A percentile compares a stretch with the other conserved stretches of the same genome.
Evolutionary conservation across 2,888 invertebrate species (phyloP).

Genomic region (Brassicogethes aeneus): DNA sequence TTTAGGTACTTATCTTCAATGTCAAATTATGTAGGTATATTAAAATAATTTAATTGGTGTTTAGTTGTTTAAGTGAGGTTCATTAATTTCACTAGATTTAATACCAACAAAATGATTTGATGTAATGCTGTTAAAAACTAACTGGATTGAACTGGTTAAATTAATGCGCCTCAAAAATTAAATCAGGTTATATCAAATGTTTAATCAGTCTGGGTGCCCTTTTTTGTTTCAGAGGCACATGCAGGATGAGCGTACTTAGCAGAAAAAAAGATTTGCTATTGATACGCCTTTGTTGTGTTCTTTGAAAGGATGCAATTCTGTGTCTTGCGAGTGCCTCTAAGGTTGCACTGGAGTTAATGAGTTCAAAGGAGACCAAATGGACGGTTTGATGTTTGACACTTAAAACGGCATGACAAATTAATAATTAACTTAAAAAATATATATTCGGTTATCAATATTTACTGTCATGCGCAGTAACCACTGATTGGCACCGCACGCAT

Average conservation of each 20-base stretch:
- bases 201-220: conserved; percentile 47
- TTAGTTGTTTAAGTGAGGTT: conserved; percentile 4
- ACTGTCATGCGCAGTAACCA: too few species aligned
- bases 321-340: conserved; percentile 41
- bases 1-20: too few species aligned
- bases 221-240: conserved; percentile 77
- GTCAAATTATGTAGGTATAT: too few species aligned
- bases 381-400: conserved; percentile 34
- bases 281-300: conserved; percentile 35
- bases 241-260: conserved; percentile 60
- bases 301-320: conserved; percentile 32
- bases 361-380: conserved; percentile 40
- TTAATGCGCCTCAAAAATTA: neutral
- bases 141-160: conserved; percentile 1
- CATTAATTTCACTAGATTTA: conserved; percentile 4
- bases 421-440: too few species aligned
- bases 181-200: conserved; percentile 11
- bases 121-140: neutral
- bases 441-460: too few species aligned
- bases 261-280: conserved; percentile 43
- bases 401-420: too few species aligned
- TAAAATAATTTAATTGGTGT: too few species aligned
- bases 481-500: too few species aligned
- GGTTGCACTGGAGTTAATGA: conserved; percentile 29
- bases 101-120: neutral